Evolutionary conservation across 2,797 vertebrate genomes (phyloP), one percentile per base, ranked within the genome.

Genomic region (Pitangus sulphuratus): DNA sequence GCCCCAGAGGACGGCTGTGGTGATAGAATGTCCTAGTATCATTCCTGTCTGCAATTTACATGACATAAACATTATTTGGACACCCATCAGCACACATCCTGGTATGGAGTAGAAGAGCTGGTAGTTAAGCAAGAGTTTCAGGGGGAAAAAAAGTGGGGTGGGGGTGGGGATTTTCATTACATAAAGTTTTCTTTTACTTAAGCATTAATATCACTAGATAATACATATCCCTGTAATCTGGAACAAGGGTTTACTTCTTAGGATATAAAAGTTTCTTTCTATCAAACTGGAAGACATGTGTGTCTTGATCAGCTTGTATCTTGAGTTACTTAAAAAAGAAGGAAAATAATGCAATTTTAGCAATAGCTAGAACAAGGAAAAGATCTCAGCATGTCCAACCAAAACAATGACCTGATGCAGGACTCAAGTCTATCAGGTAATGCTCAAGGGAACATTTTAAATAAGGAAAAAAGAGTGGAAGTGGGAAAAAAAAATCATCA

Each of bases 381-480:
- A 91, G 8, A 71, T 33, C 77, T 95, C 80, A 94, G 89, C 48
- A 37, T 58, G 58, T 83, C 71, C 83, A 91, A 22, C 57, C 48
- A 42, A 95, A 97, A 96, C 91, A 96, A 92, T 87, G 77, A 94
- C 70, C 86, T 72, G 91, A 90, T 95, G 78, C 89, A 95, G 77
- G 78, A 92, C 84, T 85, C 77, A 71, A 79, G 71, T 91, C 61
- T 90, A 66, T 91, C 89, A 95, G 91, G 91, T 93, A 97, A 95
- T 94, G 92, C 95, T 93, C 91, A 91, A 85, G 95, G 89, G 95
- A 94, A 88, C 44, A 64, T 92, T 95, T 95, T 87, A 75, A 92
- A 94, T 65, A 92, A 93, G 66, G 72, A 90, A 96, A 94, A 94
- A 94, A 87, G 84, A 93, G 88, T 96, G 92, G 95, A 95, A 97